Evolutionary conservation across 1,140 invertebrate species (phyloP), one percentile per base, ranked within the genome.

Genomic region (Papilio aristodemus): DNA sequence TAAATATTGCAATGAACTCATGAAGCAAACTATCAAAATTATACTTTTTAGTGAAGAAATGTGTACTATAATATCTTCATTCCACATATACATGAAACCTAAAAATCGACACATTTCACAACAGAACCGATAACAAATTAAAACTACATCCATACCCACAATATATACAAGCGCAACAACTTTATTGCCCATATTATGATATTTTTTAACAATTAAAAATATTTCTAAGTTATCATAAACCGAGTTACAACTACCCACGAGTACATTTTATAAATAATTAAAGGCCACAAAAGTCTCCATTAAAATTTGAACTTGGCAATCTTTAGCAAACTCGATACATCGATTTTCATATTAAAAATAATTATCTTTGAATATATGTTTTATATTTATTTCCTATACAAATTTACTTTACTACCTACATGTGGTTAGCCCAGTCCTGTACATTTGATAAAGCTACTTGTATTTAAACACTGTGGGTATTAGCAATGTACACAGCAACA

Each of bases 271-370:
- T 54, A 54, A 54, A 22, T 14, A 17, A 17, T 43, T 43, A 54
- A 54, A 54, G 46, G 46, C 46, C 46, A 54, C 46, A 54, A 54
- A 7, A 46, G 46, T 54, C 46, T 54, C 2, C 19, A 11, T 3
- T 54, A 54, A 22, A 32, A 32, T 17, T 54, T 54, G 10, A 54
- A 54, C 46, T 54, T 54, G 46, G 46, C 46, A 54, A 54, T 22
- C 46, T 25, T 0, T 8, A 54, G 17, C 27, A 6, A 2, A 2
- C 11, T 8, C 3, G 8, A n/a, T n/a, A n/a, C n/a, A n/a, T n/a
- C n/a, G n/a, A n/a, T 25, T 54, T 22, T 54, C 0, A 54, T 43
- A 17, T 43, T 43, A 43, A 43, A 43, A 43, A 41, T 22, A 54
- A 54, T 1, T 54, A 54, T 54, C 43, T 54, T 54, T 54, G 10